Conservation (phyloP, 1,140 invertebrate species). For the Gyrodactylus salaris region DNA sequence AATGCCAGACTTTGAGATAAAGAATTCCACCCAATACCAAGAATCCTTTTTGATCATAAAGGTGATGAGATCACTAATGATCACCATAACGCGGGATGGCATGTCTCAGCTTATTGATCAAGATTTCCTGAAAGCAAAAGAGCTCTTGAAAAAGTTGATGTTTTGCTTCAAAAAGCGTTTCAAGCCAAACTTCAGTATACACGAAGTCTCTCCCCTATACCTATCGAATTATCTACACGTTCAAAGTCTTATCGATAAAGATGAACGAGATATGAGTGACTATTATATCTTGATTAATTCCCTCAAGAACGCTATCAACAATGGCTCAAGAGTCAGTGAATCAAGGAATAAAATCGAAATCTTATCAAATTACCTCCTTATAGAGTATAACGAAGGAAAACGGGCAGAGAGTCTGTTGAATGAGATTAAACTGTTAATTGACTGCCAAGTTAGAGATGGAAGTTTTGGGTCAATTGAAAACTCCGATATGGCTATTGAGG, state of each 20-base stretch:
- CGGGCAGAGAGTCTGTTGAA: background rate
- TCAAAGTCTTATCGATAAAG: background rate
- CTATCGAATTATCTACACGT: background rate
- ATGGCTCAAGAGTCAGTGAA: background rate
- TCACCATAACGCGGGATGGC: background rate
- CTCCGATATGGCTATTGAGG: background rate
- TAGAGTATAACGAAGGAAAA: background rate
- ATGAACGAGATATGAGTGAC: background rate
- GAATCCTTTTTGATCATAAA: background rate
- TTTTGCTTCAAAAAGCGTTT: background rate
- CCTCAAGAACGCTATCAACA: background rate
- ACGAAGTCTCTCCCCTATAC: background rate
- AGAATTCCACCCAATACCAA: background rate
- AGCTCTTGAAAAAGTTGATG: background rate
- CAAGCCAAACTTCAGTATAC: background rate
- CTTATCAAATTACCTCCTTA: background rate
- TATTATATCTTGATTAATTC: background rate
- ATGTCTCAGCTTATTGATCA: background rate
- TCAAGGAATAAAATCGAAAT: background rate
- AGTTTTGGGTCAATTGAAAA: background rate
- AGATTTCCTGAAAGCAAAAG: background rate
- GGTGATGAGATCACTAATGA: background rate
- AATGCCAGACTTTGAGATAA: background rate
- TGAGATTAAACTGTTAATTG: background rate
- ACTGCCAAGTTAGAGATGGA: background rate